These are phyloP conservation scores for Conger conger DNA, from an alignment of 2,113 vertebrate species.

Conservation along the genomic window DNA sequence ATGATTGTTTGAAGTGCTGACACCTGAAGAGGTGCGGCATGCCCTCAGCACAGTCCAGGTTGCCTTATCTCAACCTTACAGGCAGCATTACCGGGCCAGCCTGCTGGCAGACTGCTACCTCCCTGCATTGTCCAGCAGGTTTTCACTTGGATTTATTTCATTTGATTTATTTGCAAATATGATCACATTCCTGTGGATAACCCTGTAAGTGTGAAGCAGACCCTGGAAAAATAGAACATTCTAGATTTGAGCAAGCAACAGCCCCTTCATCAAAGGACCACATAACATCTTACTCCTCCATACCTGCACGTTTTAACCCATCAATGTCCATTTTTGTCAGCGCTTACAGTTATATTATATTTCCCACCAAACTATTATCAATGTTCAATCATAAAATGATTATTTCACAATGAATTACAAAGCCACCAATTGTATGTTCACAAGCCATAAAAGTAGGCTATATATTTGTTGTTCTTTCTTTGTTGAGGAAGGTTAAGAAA, in stretches of 20 bases:
- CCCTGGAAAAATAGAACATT: background rate
- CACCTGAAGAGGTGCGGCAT: conserved; percentile 51
- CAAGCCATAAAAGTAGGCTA: background rate
- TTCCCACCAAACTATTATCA: background rate
- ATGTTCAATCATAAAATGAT: background rate
- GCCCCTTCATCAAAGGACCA: background rate
- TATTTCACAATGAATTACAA: background rate
- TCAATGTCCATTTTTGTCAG: background rate
- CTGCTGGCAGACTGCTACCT: conserved; percentile 36
- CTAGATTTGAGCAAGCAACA: conserved; percentile 19
- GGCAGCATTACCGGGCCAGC: conserved; percentile 45
- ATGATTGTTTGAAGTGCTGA: conserved; percentile 56
- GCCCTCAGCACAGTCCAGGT: conserved; percentile 41
- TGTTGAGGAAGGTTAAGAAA: no score
- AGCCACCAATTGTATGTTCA: background rate
- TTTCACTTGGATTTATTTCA: conserved; percentile 40
- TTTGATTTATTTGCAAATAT: conserved; percentile 39
- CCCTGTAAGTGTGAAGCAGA: background rate
- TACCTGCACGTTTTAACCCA: background rate
- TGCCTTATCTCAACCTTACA: conserved; percentile 57
- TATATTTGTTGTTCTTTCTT: background rate
- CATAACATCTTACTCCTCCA: background rate
- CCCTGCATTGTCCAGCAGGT: conserved; percentile 36
- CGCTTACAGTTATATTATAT: background rate
- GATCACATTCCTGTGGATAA: conserved; percentile 21